A percentile compares a stretch with the other conserved stretches of the same genome.
These are phyloP conservation scores for Drosophila neonasuta DNA, from an alignment of 2,888 invertebrate genomes.

Conservation along the genomic window DNA sequence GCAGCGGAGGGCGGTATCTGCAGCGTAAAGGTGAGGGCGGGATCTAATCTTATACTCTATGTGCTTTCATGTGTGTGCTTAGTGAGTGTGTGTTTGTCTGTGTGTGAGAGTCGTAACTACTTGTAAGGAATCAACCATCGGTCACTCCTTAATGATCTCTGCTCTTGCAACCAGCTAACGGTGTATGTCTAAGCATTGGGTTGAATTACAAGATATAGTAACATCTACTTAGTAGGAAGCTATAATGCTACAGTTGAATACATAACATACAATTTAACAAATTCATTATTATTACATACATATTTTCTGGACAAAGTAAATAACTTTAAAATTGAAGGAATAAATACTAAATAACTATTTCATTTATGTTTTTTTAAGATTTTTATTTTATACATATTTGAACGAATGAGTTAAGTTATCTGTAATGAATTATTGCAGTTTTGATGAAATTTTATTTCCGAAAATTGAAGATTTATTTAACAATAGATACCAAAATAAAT, in stretches of 20 bases:
- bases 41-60: neutral
- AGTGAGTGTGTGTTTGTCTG: slow-evolving; percentile 1
- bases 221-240: neutral
- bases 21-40: slow-evolving; percentile 74
- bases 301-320: neutral
- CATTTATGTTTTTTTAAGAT: too few relatives aligned
- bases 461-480: too few relatives aligned
- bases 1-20: slow-evolving; percentile 79
- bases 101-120: neutral
- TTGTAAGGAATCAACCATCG: neutral
- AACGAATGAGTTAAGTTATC: too few relatives aligned
- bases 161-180: slow-evolving; percentile 12
- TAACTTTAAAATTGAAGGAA: too few relatives aligned
- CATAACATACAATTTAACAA: slow-evolving; percentile 1
- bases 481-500: too few relatives aligned
- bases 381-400: too few relatives aligned
- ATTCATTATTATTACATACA: neutral
- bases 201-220: neutral
- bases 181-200: slow-evolving; percentile 58
- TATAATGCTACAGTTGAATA: neutral
- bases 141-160: slow-evolving; percentile 6
- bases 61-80: neutral
- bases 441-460: too few relatives aligned
- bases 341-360: too few relatives aligned
- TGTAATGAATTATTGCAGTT: too few relatives aligned